These are phyloP conservation scores for Caenorhabditis sp. DNA, from an alignment of 2,888 invertebrate species.

Conservation along the genomic window DNA sequence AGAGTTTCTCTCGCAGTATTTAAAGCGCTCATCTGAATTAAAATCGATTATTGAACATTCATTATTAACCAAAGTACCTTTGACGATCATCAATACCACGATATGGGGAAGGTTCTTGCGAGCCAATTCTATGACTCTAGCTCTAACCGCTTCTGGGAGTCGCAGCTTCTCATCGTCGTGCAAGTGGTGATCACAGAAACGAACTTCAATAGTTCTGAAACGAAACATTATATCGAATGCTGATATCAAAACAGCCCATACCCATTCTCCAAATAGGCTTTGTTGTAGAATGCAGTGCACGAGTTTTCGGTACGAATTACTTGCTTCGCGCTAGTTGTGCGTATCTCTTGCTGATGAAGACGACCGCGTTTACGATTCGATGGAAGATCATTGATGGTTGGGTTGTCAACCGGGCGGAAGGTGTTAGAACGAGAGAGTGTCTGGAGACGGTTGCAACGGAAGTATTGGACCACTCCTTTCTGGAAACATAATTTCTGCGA, in stretches of 20 bases:
- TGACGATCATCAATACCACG: constrained; percentile 73
- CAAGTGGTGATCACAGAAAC: constrained; percentile 76
- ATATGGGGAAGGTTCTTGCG: constrained; percentile 70
- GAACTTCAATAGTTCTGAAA: constrained; percentile 73
- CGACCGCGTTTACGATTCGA: constrained; percentile 51
- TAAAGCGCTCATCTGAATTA: constrained; percentile 64
- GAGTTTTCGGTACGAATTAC: constrained; percentile 69
- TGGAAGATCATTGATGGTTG: constrained; percentile 48
- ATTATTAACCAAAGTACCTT: constrained; percentile 53
- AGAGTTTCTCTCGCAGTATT: constrained; percentile 61
- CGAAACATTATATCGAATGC: too few species aligned
- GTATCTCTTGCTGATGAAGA: constrained; percentile 34
- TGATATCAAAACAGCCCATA: too few species aligned
- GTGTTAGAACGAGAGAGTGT: constrained; percentile 54
- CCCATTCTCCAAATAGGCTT: constrained; percentile 72
- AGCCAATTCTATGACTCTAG: constrained; percentile 70
- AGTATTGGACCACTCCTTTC: constrained; percentile 72
- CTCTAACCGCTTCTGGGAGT: constrained; percentile 64
- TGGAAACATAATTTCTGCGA: background rate
- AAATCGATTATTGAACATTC: background rate
- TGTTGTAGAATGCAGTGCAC: constrained; percentile 76
- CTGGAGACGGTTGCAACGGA: constrained; percentile 72
- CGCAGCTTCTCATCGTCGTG: constrained; percentile 73
- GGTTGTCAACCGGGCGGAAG: constrained; percentile 61
- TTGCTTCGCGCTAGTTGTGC: constrained; percentile 50